Evolutionary conservation across 2,113 vertebrate species (phyloP).

Genomic region (Plecotus auritus): DNA sequence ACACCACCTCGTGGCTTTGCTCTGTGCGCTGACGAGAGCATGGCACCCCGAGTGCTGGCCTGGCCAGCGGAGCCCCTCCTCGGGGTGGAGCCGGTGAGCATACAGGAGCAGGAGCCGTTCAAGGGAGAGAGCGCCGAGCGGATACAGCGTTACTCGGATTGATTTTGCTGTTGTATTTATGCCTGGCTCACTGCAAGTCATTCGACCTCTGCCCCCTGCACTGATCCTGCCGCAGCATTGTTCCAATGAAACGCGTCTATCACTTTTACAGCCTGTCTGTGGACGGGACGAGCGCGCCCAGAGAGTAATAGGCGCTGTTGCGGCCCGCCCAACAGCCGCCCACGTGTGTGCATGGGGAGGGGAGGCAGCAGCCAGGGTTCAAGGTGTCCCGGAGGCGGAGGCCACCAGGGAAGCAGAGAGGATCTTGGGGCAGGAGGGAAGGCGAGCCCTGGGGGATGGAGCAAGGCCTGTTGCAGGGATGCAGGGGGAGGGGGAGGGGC

Average conservation of each 20-base stretch:
- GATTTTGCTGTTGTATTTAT: constrained; percentile 82
- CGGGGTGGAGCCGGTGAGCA: neutral
- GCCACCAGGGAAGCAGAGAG: neutral
- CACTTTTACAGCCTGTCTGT: constrained; percentile 80
- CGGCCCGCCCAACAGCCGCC: constrained; percentile 52
- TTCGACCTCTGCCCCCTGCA: constrained; percentile 61
- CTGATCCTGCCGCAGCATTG: constrained; percentile 52
- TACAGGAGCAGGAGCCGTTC: constrained; percentile 27
- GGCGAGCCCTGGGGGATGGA: neutral
- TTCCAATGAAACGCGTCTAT: constrained; percentile 80
- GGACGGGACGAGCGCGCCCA: constrained; percentile 76
- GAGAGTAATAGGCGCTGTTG: constrained; percentile 72
- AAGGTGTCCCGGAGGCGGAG: constrained; percentile 68
- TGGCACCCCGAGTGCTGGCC: neutral
- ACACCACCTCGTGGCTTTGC: neutral
- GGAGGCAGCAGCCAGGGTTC: neutral
- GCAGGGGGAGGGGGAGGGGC: neutral
- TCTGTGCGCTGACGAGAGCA: neutral
- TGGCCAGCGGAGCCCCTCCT: neutral
- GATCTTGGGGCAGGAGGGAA: neutral
- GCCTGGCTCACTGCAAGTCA: constrained; percentile 79
- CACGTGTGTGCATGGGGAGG: constrained; percentile 51
- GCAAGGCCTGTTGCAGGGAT: neutral
- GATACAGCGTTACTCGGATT: constrained; percentile 79
- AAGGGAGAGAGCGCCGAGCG: constrained; percentile 76